A percentile compares a stretch with the other conserved stretches of the same genome.
phyloP scores from a whole-genome alignment of 2,113 vertebrate genomes.

The Periophthalmodon schlosseri region DNA sequence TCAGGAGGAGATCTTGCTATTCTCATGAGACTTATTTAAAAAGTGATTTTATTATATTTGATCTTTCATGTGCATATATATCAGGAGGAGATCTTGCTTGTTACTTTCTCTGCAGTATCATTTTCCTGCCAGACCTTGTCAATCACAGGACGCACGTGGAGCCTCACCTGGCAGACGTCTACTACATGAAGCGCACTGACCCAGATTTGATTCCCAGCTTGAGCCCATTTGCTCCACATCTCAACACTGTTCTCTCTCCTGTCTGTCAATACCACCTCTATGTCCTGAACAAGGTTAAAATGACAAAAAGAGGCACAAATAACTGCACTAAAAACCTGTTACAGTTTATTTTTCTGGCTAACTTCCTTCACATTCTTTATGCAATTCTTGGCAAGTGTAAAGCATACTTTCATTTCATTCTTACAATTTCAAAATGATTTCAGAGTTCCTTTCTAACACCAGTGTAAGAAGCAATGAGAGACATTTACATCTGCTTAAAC shows the following conservation, averaged over 20 bases:
- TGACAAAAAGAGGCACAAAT: background rate
- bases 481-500: no score
- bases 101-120: background rate
- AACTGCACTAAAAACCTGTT: background rate
- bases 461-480: background rate
- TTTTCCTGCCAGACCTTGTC: background rate
- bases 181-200: conserved; percentile 3
- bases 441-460: background rate
- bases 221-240: conserved; percentile 9
- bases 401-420: no score
- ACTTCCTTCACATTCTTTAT: background rate
- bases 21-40: no score
- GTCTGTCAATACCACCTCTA: background rate
- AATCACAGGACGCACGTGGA: background rate
- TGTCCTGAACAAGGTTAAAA: background rate
- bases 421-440: background rate
- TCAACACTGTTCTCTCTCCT: background rate
- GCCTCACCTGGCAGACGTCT: conserved; percentile 1
- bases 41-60: no score
- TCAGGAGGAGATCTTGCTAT: no score
- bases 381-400: background rate
- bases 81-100: background rate
- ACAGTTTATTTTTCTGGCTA: no score
- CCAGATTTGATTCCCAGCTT: background rate
- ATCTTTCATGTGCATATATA: background rate